Base-by-base conservation (phyloP, 2,797 vertebrate species). In the Monodelphis domestica region DNA sequence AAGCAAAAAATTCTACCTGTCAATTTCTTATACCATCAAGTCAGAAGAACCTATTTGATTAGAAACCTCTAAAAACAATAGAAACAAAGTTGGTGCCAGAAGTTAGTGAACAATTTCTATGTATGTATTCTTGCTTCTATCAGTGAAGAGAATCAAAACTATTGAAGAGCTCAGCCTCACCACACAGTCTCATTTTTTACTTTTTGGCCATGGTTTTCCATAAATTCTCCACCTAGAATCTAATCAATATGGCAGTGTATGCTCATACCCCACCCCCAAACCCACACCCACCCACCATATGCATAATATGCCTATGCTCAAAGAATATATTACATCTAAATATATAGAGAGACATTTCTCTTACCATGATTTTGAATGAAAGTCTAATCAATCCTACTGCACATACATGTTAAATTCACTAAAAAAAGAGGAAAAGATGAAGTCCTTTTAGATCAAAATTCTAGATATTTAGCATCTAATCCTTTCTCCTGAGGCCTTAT, bases 1-100 rank as follows among this genome's bases (percentile, higher is more conserved):
- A 95, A 96, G 89, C 26, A 29, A 4, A 93, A 95, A 59, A 45
- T 38, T 78, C 63, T 78, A n/a, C 63, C n/a, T 78, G 17, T 89
- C 15, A 56, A 2, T 30, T 33, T 53, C 52, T 52, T 53, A 87
- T 89, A 45, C 57, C 33, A 91, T 53, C n/a, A 91, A 4, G 14
- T 52, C 26, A 96, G 87, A 28, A 92, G 89, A 88, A 88, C 3
- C 53, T 15, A 92, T 14, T 70, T 91, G 55, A 90, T 52, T 55
- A 33, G 84, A 55, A 24, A 90, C 12, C 56, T 93, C 5, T 45
- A 26, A 63, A 95, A 95, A 55, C n/a, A 54, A 89, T 59, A 59
- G 52, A 28, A 53, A 91, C 55, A 92, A 91, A 95, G 90, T 90
- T 33, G 91, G 57, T 91, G 56, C 15, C 94, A 90, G 21, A 78